Evolutionary conservation across 2,797 vertebrate genomes (phyloP), one percentile per base, ranked within the genome.

Genomic region (Sebastes iracundus): DNA sequence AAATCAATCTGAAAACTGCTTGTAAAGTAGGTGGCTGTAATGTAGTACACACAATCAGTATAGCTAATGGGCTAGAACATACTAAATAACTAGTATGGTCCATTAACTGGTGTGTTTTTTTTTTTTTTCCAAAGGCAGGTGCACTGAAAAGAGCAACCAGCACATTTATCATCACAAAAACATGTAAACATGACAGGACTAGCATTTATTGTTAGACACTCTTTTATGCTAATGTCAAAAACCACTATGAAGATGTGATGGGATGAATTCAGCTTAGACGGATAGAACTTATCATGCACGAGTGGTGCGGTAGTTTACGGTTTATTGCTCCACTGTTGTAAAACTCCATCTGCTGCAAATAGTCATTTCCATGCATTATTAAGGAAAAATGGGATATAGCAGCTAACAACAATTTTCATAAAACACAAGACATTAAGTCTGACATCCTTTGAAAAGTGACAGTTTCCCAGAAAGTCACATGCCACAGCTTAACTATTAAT

Each of bases 301-400:
- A 55, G 18, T 77, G 13, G 4, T 69, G 55, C 42, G 28, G 28
- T 63, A 64, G 66, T 72, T 66, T 27, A 53, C 56, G 67, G 56
- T 81, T 85, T 80, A 87, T 80, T 46, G 56, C 61, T 67, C 28
- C 10, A 10, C 63, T 42, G 56, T 52, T 79, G 65, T 72, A 72
- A 80, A 78, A 81, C 75, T 72, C 71, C 23, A 81, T 70, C 70
- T 80, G 56, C 64, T 33, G 65, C 20, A 35, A 46, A 79, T 52
- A 59, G 68, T 72, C 58, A 76, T 86, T 90, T 84, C 52, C 75
- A 86, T 8, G 42, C 77, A 75, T 79, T 75, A 77, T 86, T 87
- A 80, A 71, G 14, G 28, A 75, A 81, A 71, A 79, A 81, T 69
- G 55, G 65, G 35, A 75, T 46, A 23, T 4, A 69, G 65, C 32